phyloP scores from a whole-genome alignment of 2,113 vertebrate genomes.

The Martes martes region DNA sequence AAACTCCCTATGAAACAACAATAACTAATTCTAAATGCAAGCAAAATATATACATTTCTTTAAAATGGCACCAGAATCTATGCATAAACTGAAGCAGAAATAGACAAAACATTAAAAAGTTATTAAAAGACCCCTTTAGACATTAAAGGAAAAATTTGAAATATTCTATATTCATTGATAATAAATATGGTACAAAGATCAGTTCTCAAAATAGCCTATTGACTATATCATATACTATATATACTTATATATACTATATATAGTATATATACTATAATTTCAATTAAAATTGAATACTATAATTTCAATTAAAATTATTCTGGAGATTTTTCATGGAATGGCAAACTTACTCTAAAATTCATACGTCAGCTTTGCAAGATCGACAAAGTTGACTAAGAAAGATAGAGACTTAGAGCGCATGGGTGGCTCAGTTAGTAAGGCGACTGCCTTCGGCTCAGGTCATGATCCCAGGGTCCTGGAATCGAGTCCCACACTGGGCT shows the following conservation, averaged over 20 bases:
- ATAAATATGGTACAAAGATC: background rate
- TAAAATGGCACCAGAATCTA: background rate
- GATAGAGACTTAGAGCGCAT: background rate
- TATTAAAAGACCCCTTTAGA: background rate
- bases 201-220: background rate
- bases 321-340: background rate
- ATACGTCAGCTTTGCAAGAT: background rate
- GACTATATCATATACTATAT: too few relatives aligned
- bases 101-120: background rate
- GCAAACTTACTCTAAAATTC: background rate
- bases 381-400: background rate
- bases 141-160: background rate
- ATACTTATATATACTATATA: too few relatives aligned
- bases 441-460: too few relatives aligned
- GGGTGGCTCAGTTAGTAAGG: too few relatives aligned
- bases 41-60: background rate
- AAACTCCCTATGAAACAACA: background rate
- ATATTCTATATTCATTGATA: background rate
- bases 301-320: background rate
- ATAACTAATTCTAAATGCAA: background rate
- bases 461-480: too few relatives aligned
- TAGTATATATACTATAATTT: too few relatives aligned
- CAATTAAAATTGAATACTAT: background rate
- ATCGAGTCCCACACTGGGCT: too few relatives aligned
- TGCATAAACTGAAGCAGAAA: background rate